Evolutionary conservation across 2,797 vertebrate genomes (phyloP), one percentile per base, ranked within the genome.

Genomic region (Astyanax mexicanus): DNA sequence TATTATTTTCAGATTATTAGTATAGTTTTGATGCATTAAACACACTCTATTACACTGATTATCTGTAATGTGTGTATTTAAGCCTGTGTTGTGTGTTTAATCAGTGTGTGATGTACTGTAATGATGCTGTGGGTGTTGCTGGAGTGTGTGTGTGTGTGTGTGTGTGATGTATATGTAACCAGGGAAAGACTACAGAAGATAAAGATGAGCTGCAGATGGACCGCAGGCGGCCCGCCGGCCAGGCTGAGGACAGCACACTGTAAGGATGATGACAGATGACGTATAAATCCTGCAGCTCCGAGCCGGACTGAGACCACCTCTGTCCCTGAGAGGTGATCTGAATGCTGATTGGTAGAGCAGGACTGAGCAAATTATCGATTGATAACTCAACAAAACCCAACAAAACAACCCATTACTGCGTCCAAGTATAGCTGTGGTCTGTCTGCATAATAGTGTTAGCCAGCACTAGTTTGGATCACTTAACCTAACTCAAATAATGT

Each of bases 121-220:
- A 38, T 32, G 64, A 37, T 64, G 29, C 23, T 12, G 23, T 9
- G 62, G 44, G 4, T 65, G 23, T 68, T 49, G 38, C 49, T 73
- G 49, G 55, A 37, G 61, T 68, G 67, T 37, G n/a, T n/a, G n/a
- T n/a, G n/a, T n/a, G n/a, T n/a, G n/a, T n/a, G n/a, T n/a, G n/a
- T 67, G 21, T 38, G 6, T 72, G 45, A 71, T 66, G 64, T 73
- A 73, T 74, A 58, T 66, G 72, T 79, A 79, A 68, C 64, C 71
- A 68, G 67, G 62, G 47, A 45, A 61, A 77, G 10, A 69, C 61
- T 52, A 6, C 32, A 21, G 55, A 40, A 29, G 38, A 75, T 75
- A 75, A 69, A n/a, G 65, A 19, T 17, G 21, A 44, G 21, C 75
- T 75, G 55, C 75, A 47, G 51, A 72, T 67, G 27, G 44, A 57